Percentiles rank a stretch among this genome's conserved stretches.
phyloP scores from a whole-genome alignment of 2,888 invertebrate genomes.

The Drosophila hamatofila region DNA sequence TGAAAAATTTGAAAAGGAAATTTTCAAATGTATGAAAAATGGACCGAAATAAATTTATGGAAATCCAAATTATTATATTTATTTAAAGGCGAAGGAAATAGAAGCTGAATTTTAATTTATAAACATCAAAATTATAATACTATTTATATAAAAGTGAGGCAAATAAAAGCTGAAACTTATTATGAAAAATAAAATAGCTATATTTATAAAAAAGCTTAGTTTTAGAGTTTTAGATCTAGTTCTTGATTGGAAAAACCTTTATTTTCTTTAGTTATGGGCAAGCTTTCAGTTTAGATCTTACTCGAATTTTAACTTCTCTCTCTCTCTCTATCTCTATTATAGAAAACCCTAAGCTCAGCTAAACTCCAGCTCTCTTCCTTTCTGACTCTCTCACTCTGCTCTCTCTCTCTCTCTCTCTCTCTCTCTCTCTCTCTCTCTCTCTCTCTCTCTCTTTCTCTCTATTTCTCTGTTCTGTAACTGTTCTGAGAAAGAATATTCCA shows the following conservation, averaged over 20 bases:
- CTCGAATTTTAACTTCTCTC: background rate
- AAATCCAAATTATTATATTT: conserved; percentile 19
- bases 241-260: too few relatives aligned
- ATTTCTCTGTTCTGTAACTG: background rate
- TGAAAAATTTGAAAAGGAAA: conserved; percentile 40
- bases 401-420: background rate
- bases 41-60: background rate
- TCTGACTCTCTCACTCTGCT: too few relatives aligned
- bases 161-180: too few relatives aligned
- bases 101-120: background rate
- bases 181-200: too few relatives aligned
- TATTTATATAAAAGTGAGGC: background rate
- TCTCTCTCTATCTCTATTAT: background rate
- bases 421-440: background rate
- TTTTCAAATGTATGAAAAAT: conserved; percentile 33
- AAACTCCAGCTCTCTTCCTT: too few relatives aligned
- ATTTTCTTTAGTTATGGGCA: too few relatives aligned
- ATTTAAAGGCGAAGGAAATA: background rate
- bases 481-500: background rate
- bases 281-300: too few relatives aligned
- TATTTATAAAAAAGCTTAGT: too few relatives aligned
- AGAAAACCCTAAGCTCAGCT: background rate
- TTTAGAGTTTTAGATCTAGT: too few relatives aligned
- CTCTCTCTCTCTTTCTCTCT: background rate
- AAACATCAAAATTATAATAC: background rate